These are phyloP conservation scores for Taxidea taxus DNA, from an alignment of 2,113 vertebrate species.

Conservation along the genomic window DNA sequence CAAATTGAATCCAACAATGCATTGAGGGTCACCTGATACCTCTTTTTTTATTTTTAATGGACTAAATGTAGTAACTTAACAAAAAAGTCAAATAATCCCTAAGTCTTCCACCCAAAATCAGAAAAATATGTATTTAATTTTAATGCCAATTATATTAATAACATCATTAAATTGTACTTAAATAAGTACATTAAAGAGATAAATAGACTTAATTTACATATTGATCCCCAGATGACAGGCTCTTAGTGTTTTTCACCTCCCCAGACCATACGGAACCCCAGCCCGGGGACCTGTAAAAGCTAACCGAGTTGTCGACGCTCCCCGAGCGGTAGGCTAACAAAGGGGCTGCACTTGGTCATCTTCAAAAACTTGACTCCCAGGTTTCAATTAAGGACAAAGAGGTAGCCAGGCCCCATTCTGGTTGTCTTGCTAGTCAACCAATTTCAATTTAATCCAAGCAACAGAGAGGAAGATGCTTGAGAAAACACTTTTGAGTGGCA, in stretches of 20 bases:
- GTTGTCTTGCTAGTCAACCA: neutral
- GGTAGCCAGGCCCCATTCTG: neutral
- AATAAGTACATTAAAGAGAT: neutral
- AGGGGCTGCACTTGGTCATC: neutral
- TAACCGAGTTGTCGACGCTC: neutral
- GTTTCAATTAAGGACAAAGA: neutral
- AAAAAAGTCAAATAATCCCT: neutral
- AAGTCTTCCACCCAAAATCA: neutral
- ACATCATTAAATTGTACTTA: neutral
- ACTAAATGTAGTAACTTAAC: neutral
- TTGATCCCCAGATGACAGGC: neutral
- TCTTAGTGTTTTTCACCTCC: neutral
- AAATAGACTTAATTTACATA: neutral
- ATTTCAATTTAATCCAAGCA: neutral
- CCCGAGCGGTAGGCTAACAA: neutral
- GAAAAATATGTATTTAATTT: neutral
- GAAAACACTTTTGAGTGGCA: neutral
- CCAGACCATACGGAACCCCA: neutral
- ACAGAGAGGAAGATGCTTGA: neutral
- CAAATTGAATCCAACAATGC: neutral
- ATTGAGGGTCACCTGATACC: neutral
- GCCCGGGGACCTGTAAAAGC: neutral
- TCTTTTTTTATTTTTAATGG: neutral
- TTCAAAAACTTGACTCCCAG: neutral
- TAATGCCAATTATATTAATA: neutral